Conservation (phyloP, 2,888 invertebrate genomes). For the Oscheius sp. region DNA sequence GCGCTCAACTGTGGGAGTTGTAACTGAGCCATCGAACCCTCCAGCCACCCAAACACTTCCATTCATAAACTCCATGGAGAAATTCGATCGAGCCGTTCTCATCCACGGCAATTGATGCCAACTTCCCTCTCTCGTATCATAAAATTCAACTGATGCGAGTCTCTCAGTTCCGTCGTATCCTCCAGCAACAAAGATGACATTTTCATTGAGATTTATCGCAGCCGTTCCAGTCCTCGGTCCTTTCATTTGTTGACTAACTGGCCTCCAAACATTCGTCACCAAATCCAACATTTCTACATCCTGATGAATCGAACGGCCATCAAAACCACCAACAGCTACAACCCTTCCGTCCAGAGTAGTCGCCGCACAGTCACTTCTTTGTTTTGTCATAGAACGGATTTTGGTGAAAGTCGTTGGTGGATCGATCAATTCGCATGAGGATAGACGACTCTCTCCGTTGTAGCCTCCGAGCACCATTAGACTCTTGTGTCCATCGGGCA, state of each 20-base stretch:
- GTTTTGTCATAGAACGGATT: constrained; percentile 5
- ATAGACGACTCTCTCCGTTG: constrained; percentile 15
- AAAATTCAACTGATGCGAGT: constrained; percentile 44
- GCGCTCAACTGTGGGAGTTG: constrained; percentile 12
- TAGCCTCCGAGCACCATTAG: constrained; percentile 31
- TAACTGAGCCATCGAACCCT: constrained; percentile 43
- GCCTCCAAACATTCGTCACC: neutral
- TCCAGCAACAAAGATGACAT: constrained; percentile 35
- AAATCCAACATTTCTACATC: constrained; percentile 42
- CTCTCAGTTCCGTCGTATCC: constrained; percentile 43
- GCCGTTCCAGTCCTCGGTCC: constrained; percentile 41
- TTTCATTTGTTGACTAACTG: constrained; percentile 30
- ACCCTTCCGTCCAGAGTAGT: constrained; percentile 20
- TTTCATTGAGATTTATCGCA: constrained; percentile 30
- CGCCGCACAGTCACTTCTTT: constrained; percentile 6
- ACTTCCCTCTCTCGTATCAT: constrained; percentile 41
- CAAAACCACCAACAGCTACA: constrained; percentile 44
- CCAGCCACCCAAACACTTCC: constrained; percentile 40
- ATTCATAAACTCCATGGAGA: constrained; percentile 7
- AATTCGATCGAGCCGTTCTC: constrained; percentile 35
- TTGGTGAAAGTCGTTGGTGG: neutral
- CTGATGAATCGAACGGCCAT: constrained; percentile 38
- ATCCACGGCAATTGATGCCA: constrained; percentile 44
- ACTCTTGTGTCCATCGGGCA: neutral
- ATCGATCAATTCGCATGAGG: constrained; percentile 9